A percentile compares a stretch with the other conserved stretches of the same genome.
phyloP scores from a whole-genome alignment of 2,113 vertebrate species.

The Polyodon spathula region DNA sequence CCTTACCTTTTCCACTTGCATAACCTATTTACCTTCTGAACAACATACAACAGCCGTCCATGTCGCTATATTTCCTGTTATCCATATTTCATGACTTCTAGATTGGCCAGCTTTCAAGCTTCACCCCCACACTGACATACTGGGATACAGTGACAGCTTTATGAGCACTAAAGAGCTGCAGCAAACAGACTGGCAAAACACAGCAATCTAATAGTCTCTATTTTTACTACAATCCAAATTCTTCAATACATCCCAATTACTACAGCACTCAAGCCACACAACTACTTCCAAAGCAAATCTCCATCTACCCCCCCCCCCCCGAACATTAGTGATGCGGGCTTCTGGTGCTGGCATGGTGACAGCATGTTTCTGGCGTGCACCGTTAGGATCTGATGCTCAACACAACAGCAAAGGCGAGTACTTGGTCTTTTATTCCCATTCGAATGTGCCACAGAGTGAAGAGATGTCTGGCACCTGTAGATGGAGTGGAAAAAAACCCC shows the following conservation, averaged over 20 bases:
- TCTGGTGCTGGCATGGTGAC: neutral
- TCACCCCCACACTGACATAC: conserved; percentile 72
- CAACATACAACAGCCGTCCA: conserved; percentile 44
- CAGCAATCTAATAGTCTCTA: conserved; percentile 71
- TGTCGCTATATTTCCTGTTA: conserved; percentile 54
- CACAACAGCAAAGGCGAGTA: conserved; percentile 19
- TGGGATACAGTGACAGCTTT: conserved; percentile 78
- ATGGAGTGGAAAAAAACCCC: neutral
- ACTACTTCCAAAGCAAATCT: conserved; percentile 8
- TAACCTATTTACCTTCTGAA: too few relatives aligned
- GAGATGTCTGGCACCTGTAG: conserved; percentile 6
- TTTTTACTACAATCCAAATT: conserved; percentile 74
- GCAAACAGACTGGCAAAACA: conserved; percentile 67
- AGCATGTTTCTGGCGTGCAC: neutral
- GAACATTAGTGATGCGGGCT: too few relatives aligned
- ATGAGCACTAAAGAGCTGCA: conserved; percentile 84
- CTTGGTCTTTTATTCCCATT: neutral
- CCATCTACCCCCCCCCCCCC: neutral
- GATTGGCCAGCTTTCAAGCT: conserved; percentile 74
- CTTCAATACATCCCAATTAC: conserved; percentile 75
- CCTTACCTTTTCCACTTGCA: too few relatives aligned
- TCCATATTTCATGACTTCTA: conserved; percentile 83
- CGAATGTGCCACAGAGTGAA: neutral
- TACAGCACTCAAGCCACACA: conserved; percentile 42
- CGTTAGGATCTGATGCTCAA: conserved; percentile 23